phyloP scores from a whole-genome alignment of 2,797 vertebrate species.

The Cyprinodon diabolis region DNA sequence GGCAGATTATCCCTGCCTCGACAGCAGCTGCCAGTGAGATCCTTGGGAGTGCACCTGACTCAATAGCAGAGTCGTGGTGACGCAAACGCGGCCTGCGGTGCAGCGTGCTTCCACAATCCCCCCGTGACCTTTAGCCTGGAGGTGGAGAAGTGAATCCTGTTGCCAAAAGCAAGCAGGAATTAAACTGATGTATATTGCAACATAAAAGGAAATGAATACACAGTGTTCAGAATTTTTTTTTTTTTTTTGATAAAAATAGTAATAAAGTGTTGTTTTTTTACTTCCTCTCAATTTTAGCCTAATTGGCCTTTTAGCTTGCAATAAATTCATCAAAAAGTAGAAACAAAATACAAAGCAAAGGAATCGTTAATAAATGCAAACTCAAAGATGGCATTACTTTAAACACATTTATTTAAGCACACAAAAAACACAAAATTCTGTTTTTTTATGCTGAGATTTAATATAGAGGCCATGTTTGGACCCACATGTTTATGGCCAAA shows the following conservation, averaged over 20 bases:
- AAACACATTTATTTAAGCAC: not conserved
- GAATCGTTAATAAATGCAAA: not conserved
- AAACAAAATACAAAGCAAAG: not conserved
- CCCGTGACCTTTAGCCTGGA: slow-evolving; percentile 70
- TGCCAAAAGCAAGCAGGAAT: slow-evolving; percentile 22
- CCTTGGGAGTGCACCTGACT: slow-evolving; percentile 77
- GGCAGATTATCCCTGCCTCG: slow-evolving; percentile 77
- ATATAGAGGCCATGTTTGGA: not conserved
- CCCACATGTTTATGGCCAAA: not conserved
- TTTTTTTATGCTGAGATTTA: not conserved
- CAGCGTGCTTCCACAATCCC: slow-evolving; percentile 69
- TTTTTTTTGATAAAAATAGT: slow-evolving; percentile 4
- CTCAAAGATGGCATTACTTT: not conserved
- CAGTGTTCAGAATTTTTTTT: slow-evolving; percentile 10
- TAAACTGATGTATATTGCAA: slow-evolving; percentile 14
- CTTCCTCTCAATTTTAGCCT: not conserved
- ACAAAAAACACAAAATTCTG: not conserved
- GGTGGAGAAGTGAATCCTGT: slow-evolving; percentile 52
- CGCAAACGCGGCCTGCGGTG: slow-evolving; percentile 63
- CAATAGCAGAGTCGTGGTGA: slow-evolving; percentile 64
- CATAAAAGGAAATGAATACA: slow-evolving; percentile 18
- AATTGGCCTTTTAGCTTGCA: not conserved
- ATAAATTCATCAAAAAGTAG: not conserved
- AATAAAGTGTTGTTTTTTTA: not conserved
- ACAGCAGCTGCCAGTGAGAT: slow-evolving; percentile 74